Percentiles rank a stretch among this genome's conserved stretches.
phyloP scores from a whole-genome alignment of 2,888 invertebrate genomes.

The Meta bourneti region DNA sequence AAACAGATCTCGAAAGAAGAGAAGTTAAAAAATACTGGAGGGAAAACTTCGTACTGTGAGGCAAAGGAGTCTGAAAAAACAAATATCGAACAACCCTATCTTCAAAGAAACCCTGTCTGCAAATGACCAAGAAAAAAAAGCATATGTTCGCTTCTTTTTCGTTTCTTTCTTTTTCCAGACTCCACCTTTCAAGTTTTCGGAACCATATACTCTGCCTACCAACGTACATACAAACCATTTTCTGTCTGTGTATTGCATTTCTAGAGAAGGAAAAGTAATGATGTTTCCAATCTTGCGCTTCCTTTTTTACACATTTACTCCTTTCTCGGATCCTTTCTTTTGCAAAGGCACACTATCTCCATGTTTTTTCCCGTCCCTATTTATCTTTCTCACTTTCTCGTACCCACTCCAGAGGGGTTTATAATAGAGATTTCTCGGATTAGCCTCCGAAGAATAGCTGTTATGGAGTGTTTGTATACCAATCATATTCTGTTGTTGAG shows the following conservation, averaged over 20 bases:
- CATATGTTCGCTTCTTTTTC: conserved; percentile 7
- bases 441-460: conserved; percentile 39
- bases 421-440: conserved; percentile 73
- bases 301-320: conserved; percentile 1
- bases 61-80: conserved; percentile 22
- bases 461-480: conserved; percentile 12
- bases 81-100: conserved; percentile 36
- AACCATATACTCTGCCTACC: conserved; percentile 56
- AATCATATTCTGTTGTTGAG: neutral
- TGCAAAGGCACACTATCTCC: conserved; percentile 29
- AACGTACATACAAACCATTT: conserved; percentile 61
- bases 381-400: conserved; percentile 66
- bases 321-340: conserved; percentile 27
- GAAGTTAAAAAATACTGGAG: conserved; percentile 2
- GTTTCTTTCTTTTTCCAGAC: conserved; percentile 4
- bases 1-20: conserved; percentile 46
- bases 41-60: conserved; percentile 3
- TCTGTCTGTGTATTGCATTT: conserved; percentile 64
- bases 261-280: conserved; percentile 59
- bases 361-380: conserved; percentile 21
- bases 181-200: conserved; percentile 43
- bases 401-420: conserved; percentile 42
- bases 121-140: conserved; percentile 52
- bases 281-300: conserved; percentile 41
- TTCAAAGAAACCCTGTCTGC: conserved; percentile 64